A percentile compares a stretch with the other conserved stretches of the same genome.
Evolutionary conservation across 2,113 vertebrate genomes (phyloP).

Genomic region (Dendrocopos noguchii): DNA sequence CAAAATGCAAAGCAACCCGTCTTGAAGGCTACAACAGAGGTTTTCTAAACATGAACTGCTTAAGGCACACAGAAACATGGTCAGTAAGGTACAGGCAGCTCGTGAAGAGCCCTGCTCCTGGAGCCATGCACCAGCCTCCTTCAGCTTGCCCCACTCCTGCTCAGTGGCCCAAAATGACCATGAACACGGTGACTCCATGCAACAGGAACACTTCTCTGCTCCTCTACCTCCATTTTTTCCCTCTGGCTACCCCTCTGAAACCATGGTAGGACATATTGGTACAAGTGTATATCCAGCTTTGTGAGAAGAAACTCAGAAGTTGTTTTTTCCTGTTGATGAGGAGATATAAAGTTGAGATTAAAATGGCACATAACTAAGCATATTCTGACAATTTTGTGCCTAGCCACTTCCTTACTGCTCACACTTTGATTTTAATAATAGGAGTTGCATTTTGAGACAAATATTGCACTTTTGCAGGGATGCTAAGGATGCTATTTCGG

Average conservation of each 20-base stretch:
- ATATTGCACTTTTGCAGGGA: not conserved
- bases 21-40: not conserved
- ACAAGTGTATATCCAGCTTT: not conserved
- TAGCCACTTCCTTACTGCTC: not conserved
- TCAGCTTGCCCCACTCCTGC: not conserved
- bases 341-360: conserved; percentile 6
- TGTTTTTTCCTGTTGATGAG: not conserved
- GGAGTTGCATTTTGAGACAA: not conserved
- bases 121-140: not conserved
- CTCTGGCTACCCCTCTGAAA: not conserved
- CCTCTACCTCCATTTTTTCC: not conserved
- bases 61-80: not conserved
- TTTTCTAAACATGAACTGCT: not conserved
- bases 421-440: not conserved
- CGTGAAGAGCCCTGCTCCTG: not conserved
- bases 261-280: not conserved
- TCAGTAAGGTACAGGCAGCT: too few relatives aligned
- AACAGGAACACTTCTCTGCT: not conserved
- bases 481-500: not conserved
- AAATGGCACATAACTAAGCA: conserved; percentile 30
- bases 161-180: not conserved
- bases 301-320: conserved; percentile 17
- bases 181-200: accelerated
- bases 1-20: not conserved
- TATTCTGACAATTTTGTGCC: not conserved